These are phyloP conservation scores for Drosophila bocki DNA, from an alignment of 1,140 invertebrate species.

Conservation along the genomic window DNA sequence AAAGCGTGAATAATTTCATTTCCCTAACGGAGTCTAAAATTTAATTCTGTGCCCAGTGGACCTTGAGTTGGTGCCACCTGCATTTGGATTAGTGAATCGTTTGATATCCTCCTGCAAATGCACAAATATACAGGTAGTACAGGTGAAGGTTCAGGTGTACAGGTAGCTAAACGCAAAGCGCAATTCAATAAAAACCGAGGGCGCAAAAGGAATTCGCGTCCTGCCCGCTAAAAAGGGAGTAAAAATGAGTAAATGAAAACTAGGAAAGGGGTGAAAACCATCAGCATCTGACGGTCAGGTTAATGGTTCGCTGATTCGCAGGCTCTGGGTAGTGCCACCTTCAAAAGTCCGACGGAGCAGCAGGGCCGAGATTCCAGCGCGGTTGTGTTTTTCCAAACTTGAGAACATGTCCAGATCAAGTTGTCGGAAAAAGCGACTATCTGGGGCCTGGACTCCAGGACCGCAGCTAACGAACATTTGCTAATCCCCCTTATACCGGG, in stretches of 20 bases:
- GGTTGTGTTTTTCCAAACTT: constrained; percentile 63
- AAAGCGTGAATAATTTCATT: constrained; percentile 49
- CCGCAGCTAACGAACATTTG: constrained; percentile 61
- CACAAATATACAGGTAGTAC: constrained; percentile 3
- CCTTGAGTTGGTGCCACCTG: constrained; percentile 25
- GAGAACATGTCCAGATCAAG: constrained; percentile 78
- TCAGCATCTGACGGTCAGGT: constrained; percentile 65
- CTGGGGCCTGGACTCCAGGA: constrained; percentile 44
- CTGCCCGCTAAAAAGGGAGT: constrained; percentile 19
- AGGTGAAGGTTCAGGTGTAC: constrained; percentile 4
- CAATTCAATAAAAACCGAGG: constrained; percentile 57
- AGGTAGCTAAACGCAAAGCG: constrained; percentile 14
- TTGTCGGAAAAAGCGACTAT: constrained; percentile 75
- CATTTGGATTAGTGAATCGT: constrained; percentile 11
- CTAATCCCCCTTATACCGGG: constrained; percentile 26
- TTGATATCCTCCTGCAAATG: constrained; percentile 19
- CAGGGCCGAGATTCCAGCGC: constrained; percentile 24
- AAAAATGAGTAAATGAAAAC: constrained; percentile 13
- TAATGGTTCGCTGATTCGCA: constrained; percentile 66
- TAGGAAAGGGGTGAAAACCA: constrained; percentile 12
- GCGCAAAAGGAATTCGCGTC: constrained; percentile 22
- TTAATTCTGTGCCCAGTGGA: constrained; percentile 54
- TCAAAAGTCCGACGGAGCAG: constrained; percentile 5
- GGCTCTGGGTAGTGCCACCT: constrained; percentile 21
- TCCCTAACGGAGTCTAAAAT: constrained; percentile 46